A percentile compares a stretch with the other conserved stretches of the same genome.
These are phyloP conservation scores for Austrolebias charrua DNA, from an alignment of 2,797 vertebrate genomes.

Conservation along the genomic window DNA sequence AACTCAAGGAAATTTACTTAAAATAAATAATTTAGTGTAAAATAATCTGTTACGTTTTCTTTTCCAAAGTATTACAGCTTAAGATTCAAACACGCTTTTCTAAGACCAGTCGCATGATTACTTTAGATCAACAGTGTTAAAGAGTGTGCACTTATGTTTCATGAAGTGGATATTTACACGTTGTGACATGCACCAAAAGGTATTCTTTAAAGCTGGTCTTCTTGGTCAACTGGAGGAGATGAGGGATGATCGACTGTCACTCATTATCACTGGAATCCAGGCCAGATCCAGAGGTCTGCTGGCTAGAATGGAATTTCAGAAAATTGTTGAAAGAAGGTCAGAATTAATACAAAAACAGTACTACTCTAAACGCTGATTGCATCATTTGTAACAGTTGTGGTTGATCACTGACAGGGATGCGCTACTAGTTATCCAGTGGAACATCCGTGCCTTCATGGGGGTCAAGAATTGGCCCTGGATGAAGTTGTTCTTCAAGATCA, in stretches of 20 bases:
- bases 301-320: constrained; percentile 84
- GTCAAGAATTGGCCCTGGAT: constrained; percentile 96
- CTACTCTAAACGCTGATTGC: background rate
- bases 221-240: constrained; percentile 87
- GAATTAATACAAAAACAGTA: constrained; percentile 6
- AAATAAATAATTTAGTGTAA: no score
- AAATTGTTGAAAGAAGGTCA: constrained; percentile 85
- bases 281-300: constrained; percentile 84
- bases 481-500: constrained; percentile 91
- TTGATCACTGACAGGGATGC: constrained; percentile 76
- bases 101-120: background rate
- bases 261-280: constrained; percentile 88
- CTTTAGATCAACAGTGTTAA: background rate
- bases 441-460: constrained; percentile 89
- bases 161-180: background rate
- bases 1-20: no score
- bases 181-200: constrained; percentile 52
- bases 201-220: constrained; percentile 51
- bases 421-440: constrained; percentile 85
- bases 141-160: background rate
- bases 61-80: no score
- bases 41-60: no score
- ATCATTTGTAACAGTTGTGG: background rate
- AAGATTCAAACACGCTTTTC: background rate
- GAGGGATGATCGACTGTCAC: constrained; percentile 86